phyloP scores from a whole-genome alignment of 1,140 invertebrate genomes.

The Euglossa dilemma region DNA sequence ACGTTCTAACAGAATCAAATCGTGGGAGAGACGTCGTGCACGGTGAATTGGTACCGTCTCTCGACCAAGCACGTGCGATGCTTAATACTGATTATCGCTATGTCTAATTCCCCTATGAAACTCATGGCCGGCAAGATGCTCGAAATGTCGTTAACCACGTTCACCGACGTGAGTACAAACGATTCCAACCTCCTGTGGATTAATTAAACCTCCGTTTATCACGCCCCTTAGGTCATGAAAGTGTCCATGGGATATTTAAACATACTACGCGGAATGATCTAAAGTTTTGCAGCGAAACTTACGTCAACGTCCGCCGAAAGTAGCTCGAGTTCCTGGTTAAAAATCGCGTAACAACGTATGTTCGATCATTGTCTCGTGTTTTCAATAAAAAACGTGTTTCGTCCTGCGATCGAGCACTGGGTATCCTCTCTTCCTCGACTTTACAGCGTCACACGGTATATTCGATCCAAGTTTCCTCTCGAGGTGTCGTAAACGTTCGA shows the following conservation, averaged over 20 bases:
- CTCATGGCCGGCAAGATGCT: conserved; percentile 64
- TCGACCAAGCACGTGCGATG: conserved; percentile 41
- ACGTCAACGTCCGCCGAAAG: neutral
- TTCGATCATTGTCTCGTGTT: neutral
- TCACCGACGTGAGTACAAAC: conserved; percentile 61
- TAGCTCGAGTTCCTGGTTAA: neutral
- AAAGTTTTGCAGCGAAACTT: neutral
- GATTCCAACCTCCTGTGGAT: neutral
- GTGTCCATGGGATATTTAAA: conserved; percentile 60
- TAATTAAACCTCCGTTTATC: conserved; percentile 12
- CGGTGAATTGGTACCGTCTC: conserved; percentile 58
- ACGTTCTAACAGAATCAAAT: conserved; percentile 46
- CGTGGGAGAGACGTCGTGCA: conserved; percentile 47
- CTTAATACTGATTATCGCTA: conserved; percentile 65
- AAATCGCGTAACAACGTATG: neutral
- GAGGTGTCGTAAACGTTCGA: neutral
- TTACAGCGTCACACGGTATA: neutral
- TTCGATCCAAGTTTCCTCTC: neutral
- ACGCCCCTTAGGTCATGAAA: conserved; percentile 40
- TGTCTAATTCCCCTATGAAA: conserved; percentile 60
- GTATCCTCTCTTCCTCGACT: neutral
- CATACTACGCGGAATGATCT: conserved; percentile 40
- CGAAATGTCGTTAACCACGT: conserved; percentile 62
- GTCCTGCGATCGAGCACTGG: too few relatives aligned
- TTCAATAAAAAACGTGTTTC: neutral